Percentiles rank a stretch among this genome's conserved stretches.
These are phyloP conservation scores for Clarias gariepinus DNA, from an alignment of 2,113 vertebrate species.

Conservation along the genomic window DNA sequence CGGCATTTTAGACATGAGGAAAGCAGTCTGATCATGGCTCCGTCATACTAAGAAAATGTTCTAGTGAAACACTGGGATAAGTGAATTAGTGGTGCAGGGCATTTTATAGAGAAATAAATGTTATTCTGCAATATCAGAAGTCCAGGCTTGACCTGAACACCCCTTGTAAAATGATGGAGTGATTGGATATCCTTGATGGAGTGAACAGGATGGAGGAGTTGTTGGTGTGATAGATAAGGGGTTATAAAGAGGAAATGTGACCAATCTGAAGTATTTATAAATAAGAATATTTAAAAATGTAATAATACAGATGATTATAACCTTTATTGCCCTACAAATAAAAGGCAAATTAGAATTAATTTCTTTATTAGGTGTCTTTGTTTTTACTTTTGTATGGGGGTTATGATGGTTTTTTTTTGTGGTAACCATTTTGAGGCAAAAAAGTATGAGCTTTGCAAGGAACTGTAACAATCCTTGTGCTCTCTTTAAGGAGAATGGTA, in stretches of 20 bases:
- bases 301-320: conserved; percentile 14
- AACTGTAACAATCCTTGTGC: neutral
- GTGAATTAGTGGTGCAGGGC: too few relatives aligned
- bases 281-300: neutral
- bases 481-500: neutral
- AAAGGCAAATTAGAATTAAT: neutral
- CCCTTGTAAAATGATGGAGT: neutral
- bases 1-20: too few relatives aligned
- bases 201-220: neutral
- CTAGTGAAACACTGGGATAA: too few relatives aligned
- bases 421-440: neutral
- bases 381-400: neutral
- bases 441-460: neutral
- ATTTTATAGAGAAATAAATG: too few relatives aligned
- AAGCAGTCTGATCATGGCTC: too few relatives aligned
- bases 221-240: neutral
- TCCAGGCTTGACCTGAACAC: too few relatives aligned
- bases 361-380: neutral
- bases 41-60: too few relatives aligned
- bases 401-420: neutral
- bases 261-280: conserved; percentile 42
- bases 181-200: neutral
- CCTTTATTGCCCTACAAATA: conserved; percentile 8
- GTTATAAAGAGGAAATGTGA: conserved; percentile 24
- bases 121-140: too few relatives aligned